A percentile compares a stretch with the other conserved stretches of the same genome.
Evolutionary conservation across 2,888 invertebrate genomes (phyloP).

Genomic region (Idaea dimidiata): DNA sequence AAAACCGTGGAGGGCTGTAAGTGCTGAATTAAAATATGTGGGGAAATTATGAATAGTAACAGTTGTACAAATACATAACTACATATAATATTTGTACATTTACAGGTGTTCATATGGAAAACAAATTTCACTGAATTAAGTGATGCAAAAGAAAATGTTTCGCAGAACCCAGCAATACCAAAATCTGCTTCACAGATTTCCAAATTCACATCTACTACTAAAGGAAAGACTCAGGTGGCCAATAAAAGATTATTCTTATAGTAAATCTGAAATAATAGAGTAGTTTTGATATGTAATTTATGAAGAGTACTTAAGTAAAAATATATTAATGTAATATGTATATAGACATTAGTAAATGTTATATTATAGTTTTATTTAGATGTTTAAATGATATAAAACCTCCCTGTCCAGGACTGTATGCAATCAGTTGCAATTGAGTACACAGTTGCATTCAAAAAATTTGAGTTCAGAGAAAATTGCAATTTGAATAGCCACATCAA

Average conservation of each 20-base stretch:
- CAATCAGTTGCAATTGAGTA: slow-evolving; percentile 52
- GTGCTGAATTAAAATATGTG: background rate
- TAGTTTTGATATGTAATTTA: slow-evolving; percentile 22
- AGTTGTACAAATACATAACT: background rate
- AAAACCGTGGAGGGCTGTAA: no score
- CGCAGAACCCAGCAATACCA: slow-evolving; percentile 41
- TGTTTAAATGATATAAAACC: slow-evolving; percentile 30
- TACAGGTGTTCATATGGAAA: slow-evolving; percentile 77
- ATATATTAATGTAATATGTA: slow-evolving; percentile 17
- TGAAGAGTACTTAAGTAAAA: slow-evolving; percentile 15
- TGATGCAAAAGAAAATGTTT: slow-evolving; percentile 61
- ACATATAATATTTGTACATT: slow-evolving; percentile 17
- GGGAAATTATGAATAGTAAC: background rate
- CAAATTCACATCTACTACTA: slow-evolving; percentile 41
- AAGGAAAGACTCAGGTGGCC: slow-evolving; percentile 57
- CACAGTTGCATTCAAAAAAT: slow-evolving; percentile 57
- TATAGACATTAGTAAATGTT: slow-evolving; percentile 10
- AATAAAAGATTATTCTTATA: slow-evolving; percentile 43
- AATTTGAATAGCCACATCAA: slow-evolving; percentile 35
- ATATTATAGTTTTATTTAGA: slow-evolving; percentile 26
- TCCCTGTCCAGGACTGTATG: slow-evolving; percentile 54
- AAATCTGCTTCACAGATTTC: slow-evolving; percentile 42
- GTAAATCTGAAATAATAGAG: slow-evolving; percentile 17
- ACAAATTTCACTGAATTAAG: slow-evolving; percentile 71
- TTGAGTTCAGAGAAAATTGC: slow-evolving; percentile 64